These are phyloP conservation scores for Polyergus mexicanus DNA, from an alignment of 1,140 invertebrate species.

Conservation along the genomic window DNA sequence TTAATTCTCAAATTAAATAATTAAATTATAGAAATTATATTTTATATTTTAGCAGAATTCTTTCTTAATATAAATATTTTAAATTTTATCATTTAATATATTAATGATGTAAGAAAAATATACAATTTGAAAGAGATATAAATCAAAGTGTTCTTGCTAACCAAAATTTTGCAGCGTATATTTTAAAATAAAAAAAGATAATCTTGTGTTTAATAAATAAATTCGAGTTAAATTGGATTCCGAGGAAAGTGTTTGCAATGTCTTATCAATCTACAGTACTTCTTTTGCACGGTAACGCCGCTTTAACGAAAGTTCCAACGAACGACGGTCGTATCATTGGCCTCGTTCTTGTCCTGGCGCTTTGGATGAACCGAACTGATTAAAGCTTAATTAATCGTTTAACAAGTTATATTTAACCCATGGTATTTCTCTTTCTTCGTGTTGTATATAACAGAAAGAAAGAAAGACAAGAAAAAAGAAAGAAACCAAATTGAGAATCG, in stretches of 20 bases:
- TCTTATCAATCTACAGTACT: constrained; percentile 25
- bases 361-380: constrained; percentile 80
- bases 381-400: constrained; percentile 83
- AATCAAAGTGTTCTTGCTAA: neutral
- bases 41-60: no score
- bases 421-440: constrained; percentile 43
- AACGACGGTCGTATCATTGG: constrained; percentile 72
- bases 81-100: neutral
- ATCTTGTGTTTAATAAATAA: neutral
- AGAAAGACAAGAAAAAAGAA: constrained; percentile 50
- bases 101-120: neutral
- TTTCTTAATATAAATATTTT: no score
- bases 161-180: neutral
- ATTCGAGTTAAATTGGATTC: constrained; percentile 5
- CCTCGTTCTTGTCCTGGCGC: constrained; percentile 74
- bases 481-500: constrained; percentile 15
- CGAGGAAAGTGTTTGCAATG: constrained; percentile 30
- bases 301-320: constrained; percentile 67
- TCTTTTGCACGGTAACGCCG: constrained; percentile 40
- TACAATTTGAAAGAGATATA: neutral
- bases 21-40: neutral
- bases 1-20: neutral
- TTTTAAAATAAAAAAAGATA: constrained; percentile 1
- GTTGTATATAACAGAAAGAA: constrained; percentile 55
- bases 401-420: constrained; percentile 84